Conservation (phyloP, 1,140 invertebrate genomes). For the Anoplophora glabripennis region DNA sequence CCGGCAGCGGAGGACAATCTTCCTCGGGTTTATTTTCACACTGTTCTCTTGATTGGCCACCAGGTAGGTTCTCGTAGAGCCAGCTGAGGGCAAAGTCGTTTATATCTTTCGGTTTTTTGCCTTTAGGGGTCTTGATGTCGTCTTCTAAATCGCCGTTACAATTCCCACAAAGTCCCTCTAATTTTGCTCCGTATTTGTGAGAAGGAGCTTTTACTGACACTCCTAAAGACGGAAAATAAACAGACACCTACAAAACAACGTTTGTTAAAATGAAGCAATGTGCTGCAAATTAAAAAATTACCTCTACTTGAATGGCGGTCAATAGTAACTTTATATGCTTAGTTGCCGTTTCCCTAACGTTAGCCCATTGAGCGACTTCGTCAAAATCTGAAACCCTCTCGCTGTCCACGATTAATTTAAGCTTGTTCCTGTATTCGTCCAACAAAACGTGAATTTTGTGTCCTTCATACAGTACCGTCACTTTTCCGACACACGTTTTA, state of each 20-base stretch:
- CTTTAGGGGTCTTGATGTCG: slow-evolving; percentile 60
- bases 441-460: slow-evolving; percentile 51
- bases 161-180: slow-evolving; percentile 76
- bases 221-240: slow-evolving; percentile 43
- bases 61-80: slow-evolving; percentile 51
- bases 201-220: slow-evolving; percentile 63
- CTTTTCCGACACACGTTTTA: slow-evolving; percentile 58
- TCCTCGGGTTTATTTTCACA: slow-evolving; percentile 41
- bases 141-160: slow-evolving; percentile 67
- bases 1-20: slow-evolving; percentile 54
- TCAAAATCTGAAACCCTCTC: slow-evolving; percentile 43
- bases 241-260: slow-evolving; percentile 49
- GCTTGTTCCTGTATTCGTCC: slow-evolving; percentile 32
- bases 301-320: slow-evolving; percentile 48
- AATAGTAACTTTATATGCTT: slow-evolving; percentile 51
- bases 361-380: slow-evolving; percentile 47
- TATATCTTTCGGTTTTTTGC: slow-evolving; percentile 47
- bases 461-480: slow-evolving; percentile 64
- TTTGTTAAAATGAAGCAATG: slow-evolving; percentile 13
- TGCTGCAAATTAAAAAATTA: slow-evolving; percentile 18
- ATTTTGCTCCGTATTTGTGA: slow-evolving; percentile 65
- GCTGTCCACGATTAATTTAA: slow-evolving; percentile 47
- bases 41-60: slow-evolving; percentile 33
- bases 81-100: slow-evolving; percentile 62
- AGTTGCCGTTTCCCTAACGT: slow-evolving; percentile 41